A percentile compares a stretch with the other conserved stretches of the same genome.
Evolutionary conservation across 2,888 invertebrate species (phyloP).

Genomic region (Pristionchus maxplancki): DNA sequence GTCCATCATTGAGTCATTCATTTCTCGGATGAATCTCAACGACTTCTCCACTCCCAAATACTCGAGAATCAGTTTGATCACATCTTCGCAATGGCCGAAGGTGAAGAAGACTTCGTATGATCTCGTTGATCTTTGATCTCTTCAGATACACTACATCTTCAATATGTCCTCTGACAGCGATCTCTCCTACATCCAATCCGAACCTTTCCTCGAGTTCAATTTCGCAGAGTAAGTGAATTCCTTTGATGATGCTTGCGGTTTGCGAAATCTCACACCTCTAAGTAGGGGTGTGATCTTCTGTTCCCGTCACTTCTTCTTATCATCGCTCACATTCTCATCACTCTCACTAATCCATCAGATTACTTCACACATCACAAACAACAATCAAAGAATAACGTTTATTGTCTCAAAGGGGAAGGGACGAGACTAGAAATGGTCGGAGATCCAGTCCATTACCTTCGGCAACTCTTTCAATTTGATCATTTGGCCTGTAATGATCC

Average conservation of each 20-base stretch:
- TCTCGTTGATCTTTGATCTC: conserved; percentile 11
- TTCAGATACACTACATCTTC: conserved; percentile 15
- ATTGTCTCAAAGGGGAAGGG: background rate
- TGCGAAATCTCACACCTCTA: background rate
- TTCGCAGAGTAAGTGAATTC: conserved; percentile 8
- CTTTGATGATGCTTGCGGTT: background rate
- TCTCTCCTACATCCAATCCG: conserved; percentile 9
- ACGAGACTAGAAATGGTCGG: background rate
- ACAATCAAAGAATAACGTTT: conserved; percentile 30
- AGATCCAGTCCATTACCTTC: conserved; percentile 29
- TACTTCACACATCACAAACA: conserved; percentile 18
- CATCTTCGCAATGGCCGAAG: conserved; percentile 17
- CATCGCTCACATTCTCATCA: background rate
- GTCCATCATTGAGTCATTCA: conserved; percentile 36
- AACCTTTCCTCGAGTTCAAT: background rate
- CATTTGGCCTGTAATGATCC: background rate
- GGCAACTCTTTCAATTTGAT: background rate
- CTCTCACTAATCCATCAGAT: background rate
- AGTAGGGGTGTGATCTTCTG: background rate
- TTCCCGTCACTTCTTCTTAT: background rate
- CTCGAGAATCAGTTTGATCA: conserved; percentile 26
- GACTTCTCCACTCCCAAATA: conserved; percentile 23
- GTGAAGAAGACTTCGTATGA: background rate
- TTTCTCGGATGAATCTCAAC: conserved; percentile 11
- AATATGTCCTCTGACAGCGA: conserved; percentile 17